Evolutionary conservation across 2,888 invertebrate genomes (phyloP).

Genomic region (Pardosa pseudoannulata): DNA sequence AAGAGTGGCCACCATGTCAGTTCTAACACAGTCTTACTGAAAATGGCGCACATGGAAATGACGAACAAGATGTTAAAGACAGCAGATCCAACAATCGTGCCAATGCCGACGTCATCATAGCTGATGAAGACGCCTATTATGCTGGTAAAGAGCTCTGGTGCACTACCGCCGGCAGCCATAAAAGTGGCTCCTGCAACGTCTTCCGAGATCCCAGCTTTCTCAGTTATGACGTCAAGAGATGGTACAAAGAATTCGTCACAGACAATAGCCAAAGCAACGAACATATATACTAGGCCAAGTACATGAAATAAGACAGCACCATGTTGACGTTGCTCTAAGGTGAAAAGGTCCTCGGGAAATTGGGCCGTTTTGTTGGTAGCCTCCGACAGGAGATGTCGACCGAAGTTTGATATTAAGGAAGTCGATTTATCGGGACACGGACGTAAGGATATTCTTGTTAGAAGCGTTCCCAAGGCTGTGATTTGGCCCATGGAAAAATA

Average conservation of each 20-base stretch:
- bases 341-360: conserved; percentile 91
- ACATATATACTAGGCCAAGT: conserved; percentile 98
- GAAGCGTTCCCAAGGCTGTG: conserved; percentile 33
- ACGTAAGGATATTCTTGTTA: conserved; percentile 5
- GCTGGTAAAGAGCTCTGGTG: conserved; percentile 94
- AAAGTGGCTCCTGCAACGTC: conserved; percentile 99
- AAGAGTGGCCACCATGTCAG: conserved; percentile 99
- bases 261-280: conserved; percentile 97
- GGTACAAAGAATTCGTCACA: conserved; percentile 99
- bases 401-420: neutral
- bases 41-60: conserved; percentile 98
- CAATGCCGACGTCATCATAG: conserved; percentile 92
- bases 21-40: conserved; percentile 91
- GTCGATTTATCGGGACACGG: conserved; percentile 15
- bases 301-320: conserved; percentile 95
- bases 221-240: conserved; percentile 96
- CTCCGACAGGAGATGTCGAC: conserved; percentile 38
- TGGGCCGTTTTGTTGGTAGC: conserved; percentile 77
- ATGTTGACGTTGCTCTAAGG: conserved; percentile 87
- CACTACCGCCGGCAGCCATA: conserved; percentile 99
- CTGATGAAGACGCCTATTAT: conserved; percentile 98
- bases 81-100: conserved; percentile 97
- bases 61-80: conserved; percentile 99
- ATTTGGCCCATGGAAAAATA: conserved; percentile 68
- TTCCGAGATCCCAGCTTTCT: conserved; percentile 93